These are phyloP conservation scores for Colletes gigas DNA, from an alignment of 1,140 invertebrate species.

Conservation along the genomic window DNA sequence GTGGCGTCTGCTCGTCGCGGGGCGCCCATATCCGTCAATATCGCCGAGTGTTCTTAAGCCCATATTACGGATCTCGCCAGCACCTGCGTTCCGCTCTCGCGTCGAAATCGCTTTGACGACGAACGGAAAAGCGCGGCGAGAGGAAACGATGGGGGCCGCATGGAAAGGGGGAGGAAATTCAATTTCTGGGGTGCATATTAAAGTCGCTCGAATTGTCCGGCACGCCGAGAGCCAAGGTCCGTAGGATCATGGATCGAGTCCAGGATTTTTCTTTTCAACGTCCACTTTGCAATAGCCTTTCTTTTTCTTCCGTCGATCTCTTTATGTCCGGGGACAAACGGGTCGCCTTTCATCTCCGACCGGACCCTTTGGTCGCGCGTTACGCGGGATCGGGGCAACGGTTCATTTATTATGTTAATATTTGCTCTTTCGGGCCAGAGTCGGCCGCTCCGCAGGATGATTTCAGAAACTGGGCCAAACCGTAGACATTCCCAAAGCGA, in stretches of 20 bases:
- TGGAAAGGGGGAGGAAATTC: conserved; percentile 61
- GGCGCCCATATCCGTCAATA: conserved; percentile 63
- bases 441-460: too few relatives aligned
- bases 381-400: neutral
- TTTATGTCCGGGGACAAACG: conserved; percentile 44
- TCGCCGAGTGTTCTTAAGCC: conserved; percentile 63
- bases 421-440: too few relatives aligned
- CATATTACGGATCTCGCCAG: conserved; percentile 60
- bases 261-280: conserved; percentile 59
- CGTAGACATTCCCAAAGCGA: too few relatives aligned
- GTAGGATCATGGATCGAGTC: conserved; percentile 23
- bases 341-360: conserved; percentile 52
- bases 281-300: conserved; percentile 33
- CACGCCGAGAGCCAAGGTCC: conserved; percentile 51
- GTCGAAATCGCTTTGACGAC: conserved; percentile 41
- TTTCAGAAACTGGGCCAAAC: too few relatives aligned
- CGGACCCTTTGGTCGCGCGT: conserved; percentile 27
- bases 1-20: conserved; percentile 44
- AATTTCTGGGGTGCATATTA: conserved; percentile 76
- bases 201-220: conserved; percentile 70
- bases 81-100: conserved; percentile 59
- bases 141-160: neutral
- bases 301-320: conserved; percentile 34
- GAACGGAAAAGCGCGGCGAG: neutral
- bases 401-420: conserved; percentile 5